phyloP scores from a whole-genome alignment of 35 echinoderm and acorn worm genomes.

The Hemicentrotus pulcherrimus region DNA sequence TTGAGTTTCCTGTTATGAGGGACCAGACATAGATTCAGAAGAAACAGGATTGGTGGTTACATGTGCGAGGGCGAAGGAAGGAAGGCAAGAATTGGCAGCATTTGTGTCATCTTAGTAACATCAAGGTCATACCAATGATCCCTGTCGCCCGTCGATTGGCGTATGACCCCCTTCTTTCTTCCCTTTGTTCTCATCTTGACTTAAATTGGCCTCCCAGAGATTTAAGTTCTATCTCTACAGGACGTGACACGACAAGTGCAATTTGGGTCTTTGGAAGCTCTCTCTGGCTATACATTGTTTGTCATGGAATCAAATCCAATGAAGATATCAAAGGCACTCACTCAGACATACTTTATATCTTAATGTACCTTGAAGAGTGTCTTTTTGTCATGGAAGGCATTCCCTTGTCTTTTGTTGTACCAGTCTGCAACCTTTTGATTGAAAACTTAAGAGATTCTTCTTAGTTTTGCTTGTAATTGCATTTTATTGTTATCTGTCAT shows the following conservation, averaged over 20 bases:
- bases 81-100: slow-evolving; percentile 46
- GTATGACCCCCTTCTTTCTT: slow-evolving; percentile 35
- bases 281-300: not conserved
- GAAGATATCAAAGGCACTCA: not conserved
- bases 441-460: not conserved
- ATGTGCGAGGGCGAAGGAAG: slow-evolving; percentile 51
- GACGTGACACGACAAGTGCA: slow-evolving; percentile 45
- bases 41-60: slow-evolving; percentile 30
- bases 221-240: not conserved
- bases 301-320: not conserved
- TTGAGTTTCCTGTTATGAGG: slow-evolving; percentile 39
- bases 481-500: not conserved
- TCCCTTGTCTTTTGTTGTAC: not conserved
- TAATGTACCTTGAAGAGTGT: not conserved
- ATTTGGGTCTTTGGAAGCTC: not conserved
- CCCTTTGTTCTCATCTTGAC: not conserved
- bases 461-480: not conserved
- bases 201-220: not conserved
- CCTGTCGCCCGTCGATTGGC: not conserved
- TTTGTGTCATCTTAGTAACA: slow-evolving; percentile 50
- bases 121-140: slow-evolving; percentile 38
- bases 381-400: not conserved
- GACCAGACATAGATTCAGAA: not conserved
- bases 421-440: no score
- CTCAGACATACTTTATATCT: not conserved